Evolutionary conservation across 2,113 vertebrate genomes (phyloP), one percentile per base, ranked within the genome.

Genomic region (Ranitomeya imitator): DNA sequence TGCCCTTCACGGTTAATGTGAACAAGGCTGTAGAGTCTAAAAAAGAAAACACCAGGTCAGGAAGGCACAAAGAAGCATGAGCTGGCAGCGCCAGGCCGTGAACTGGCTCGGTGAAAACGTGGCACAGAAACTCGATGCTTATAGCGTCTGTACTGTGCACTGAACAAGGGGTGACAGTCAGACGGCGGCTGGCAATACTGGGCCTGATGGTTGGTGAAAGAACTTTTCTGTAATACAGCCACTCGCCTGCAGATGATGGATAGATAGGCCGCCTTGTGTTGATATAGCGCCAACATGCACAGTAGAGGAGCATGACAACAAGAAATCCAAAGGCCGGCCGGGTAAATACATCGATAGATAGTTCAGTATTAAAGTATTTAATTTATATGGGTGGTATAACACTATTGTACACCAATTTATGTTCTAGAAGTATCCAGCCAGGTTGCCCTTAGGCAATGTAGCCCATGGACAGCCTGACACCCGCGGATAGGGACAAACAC

Each of bases 101-200:
- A 54, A 45, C 31, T 81, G 79, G 55, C 79, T 15, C n/a, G 12
- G 45, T 26, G 55, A 37, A 51, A 82, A 82, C 16, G 59, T 63
- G 79, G 59, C 57, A 82, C 2, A 37, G 79, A 51, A 82, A 63
- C 54, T 10, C 55, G 59, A 37, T 19, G 79, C 55, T 55, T 57
- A 26, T 23, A 57, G 52, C 54, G 1, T 57, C 76, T 6, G 23
- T 23, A 80, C 78, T 81, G 79, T 61, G 51, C 21, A 13, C 52
- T 37, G 79, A 81, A 81, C 79, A 61, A 65, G 81, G 31, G 15
- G 63, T 12, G 63, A 67, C n/a, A 52, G 61, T 83, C 81, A 83
- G 61, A 26, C 2, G 71, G 51, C 7, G 71, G 71, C 71, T 74
- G 71, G 77, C 77, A 79, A 14, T 9, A 10, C 54, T 23, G 4